These are phyloP conservation scores for Carpatolechia fugitivella DNA, from an alignment of 2,888 invertebrate species.

Conservation along the genomic window DNA sequence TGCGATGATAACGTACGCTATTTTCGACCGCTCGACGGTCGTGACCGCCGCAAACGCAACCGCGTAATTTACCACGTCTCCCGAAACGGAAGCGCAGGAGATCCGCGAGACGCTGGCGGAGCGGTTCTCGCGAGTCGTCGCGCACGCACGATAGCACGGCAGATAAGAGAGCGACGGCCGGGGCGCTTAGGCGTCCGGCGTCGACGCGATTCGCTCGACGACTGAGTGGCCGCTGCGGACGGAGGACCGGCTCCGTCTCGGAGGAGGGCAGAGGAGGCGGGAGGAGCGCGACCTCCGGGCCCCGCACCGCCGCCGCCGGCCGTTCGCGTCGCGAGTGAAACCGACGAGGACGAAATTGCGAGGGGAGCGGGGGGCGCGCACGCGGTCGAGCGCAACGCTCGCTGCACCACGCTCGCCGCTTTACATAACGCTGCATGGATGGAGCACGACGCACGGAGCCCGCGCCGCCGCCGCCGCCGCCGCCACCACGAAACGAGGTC, in stretches of 20 bases:
- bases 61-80: conserved; percentile 52
- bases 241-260: conserved; percentile 43
- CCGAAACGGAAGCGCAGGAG: conserved; percentile 50
- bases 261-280: conserved; percentile 47
- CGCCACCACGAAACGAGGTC: conserved; percentile 72
- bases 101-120: conserved; percentile 33
- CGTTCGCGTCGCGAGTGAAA: conserved; percentile 54
- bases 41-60: conserved; percentile 67
- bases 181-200: conserved; percentile 50
- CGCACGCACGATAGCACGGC: conserved; percentile 34
- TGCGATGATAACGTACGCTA: conserved; percentile 75
- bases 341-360: conserved; percentile 58
- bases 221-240: conserved; percentile 54
- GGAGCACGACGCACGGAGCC: conserved; percentile 28
- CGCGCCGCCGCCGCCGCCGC: conserved; percentile 42
- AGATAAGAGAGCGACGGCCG: conserved; percentile 29
- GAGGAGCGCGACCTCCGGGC: conserved; percentile 68
- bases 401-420: conserved; percentile 66
- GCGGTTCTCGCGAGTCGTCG: conserved; percentile 38
- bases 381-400: conserved; percentile 73
- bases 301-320: conserved; percentile 49
- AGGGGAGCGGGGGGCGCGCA: conserved; percentile 54
- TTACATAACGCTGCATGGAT: conserved; percentile 71
- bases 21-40: conserved; percentile 59
- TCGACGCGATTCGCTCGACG: conserved; percentile 73